phyloP scores from a whole-genome alignment of 2,113 vertebrate species.

The Phyllopteryx taeniolatus region DNA sequence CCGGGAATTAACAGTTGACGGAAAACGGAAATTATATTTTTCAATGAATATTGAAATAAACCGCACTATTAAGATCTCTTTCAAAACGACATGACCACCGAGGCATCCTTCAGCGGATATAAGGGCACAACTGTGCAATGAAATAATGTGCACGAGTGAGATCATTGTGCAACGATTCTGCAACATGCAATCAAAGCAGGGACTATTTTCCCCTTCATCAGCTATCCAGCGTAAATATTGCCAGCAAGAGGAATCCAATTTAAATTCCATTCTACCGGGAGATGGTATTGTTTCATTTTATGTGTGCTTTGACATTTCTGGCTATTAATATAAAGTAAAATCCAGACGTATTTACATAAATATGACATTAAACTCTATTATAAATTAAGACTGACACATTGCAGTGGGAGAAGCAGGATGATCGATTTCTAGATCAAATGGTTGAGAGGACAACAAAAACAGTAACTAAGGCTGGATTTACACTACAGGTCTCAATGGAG shows the following conservation, averaged over 20 bases:
- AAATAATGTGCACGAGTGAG: constrained; percentile 76
- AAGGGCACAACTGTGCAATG: constrained; percentile 69
- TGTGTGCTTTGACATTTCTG: constrained; percentile 84
- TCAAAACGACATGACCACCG: constrained; percentile 58
- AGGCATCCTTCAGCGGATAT: constrained; percentile 69
- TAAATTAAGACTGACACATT: constrained; percentile 79
- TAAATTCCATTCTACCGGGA: constrained; percentile 78
- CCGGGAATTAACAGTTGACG: constrained; percentile 67
- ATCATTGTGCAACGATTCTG: constrained; percentile 79
- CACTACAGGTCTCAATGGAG: not conserved
- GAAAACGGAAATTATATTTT: constrained; percentile 72
- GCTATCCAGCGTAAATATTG: constrained; percentile 68
- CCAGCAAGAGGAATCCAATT: constrained; percentile 79
- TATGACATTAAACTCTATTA: constrained; percentile 80
- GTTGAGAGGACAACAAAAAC: constrained; percentile 55
- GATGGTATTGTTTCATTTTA: constrained; percentile 84
- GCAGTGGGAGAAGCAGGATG: constrained; percentile 51
- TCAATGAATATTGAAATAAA: constrained; percentile 72
- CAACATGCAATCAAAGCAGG: constrained; percentile 80
- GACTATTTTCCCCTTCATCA: constrained; percentile 78
- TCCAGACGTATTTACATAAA: constrained; percentile 82
- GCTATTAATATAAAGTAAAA: constrained; percentile 78
- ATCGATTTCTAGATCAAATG: constrained; percentile 66
- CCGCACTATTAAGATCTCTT: constrained; percentile 64
- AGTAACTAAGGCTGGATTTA: constrained; percentile 7